Evolutionary conservation across 2,888 invertebrate species (phyloP).

Genomic region (Monoplex corrugatus): DNA sequence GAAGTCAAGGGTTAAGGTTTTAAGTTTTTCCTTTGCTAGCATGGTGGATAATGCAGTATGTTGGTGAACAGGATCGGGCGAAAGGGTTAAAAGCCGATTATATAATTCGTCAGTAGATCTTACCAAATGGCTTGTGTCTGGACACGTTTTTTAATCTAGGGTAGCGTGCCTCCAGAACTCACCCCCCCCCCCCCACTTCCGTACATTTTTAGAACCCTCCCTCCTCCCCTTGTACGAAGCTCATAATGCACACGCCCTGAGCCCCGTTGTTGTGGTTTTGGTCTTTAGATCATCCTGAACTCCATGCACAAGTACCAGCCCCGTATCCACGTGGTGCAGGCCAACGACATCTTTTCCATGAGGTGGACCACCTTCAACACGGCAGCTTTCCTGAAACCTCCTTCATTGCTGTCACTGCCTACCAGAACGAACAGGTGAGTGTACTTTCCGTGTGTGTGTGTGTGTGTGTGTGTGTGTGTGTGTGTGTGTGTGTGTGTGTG

Average conservation of each 20-base stretch:
- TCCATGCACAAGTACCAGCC: constrained; percentile 83
- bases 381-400: constrained; percentile 80
- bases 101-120: no score
- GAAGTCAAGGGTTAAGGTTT: no score
- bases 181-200: neutral
- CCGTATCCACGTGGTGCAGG: constrained; percentile 80
- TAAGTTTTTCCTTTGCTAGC: no score
- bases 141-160: neutral
- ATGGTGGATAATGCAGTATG: no score
- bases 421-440: constrained; percentile 81
- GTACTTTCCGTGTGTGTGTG: neutral
- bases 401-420: constrained; percentile 82
- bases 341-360: constrained; percentile 85
- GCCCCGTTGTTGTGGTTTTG: no score
- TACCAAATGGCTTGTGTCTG: no score
- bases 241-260: no score
- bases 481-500: neutral
- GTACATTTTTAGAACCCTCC: neutral
- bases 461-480: neutral
- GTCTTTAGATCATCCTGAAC: constrained; percentile 80
- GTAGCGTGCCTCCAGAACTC: neutral
- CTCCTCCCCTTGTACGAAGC: neutral
- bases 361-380: constrained; percentile 81
- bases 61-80: no score
- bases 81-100: no score